These are phyloP conservation scores for Teinopalpus imperialis DNA, from an alignment of 2,888 invertebrate genomes.

Conservation along the genomic window DNA sequence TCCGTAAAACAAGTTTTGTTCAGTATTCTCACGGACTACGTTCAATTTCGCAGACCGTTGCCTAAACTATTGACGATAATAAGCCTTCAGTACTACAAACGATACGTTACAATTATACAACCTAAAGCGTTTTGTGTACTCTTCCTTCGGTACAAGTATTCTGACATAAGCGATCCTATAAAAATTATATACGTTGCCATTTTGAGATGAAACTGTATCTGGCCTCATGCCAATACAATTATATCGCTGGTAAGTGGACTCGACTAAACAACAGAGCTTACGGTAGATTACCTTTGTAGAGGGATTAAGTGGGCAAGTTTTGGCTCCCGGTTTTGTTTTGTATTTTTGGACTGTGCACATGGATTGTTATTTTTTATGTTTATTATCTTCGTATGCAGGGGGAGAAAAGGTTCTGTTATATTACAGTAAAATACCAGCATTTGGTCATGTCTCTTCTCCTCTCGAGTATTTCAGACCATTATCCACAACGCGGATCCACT, in stretches of 20 bases:
- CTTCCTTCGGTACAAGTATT: constrained; percentile 13
- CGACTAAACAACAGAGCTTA: constrained; percentile 34
- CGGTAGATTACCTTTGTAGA: constrained; percentile 35
- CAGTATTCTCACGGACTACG: too few relatives aligned
- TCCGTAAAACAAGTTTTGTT: too few relatives aligned
- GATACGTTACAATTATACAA: neutral
- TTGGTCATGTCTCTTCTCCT: too few relatives aligned
- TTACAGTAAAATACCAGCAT: too few relatives aligned
- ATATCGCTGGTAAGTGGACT: constrained; percentile 47
- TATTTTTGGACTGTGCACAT: constrained; percentile 22
- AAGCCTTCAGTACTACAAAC: too few relatives aligned
- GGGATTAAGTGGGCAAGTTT: constrained; percentile 33
- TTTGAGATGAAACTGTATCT: constrained; percentile 59
- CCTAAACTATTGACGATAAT: too few relatives aligned
- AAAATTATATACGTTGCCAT: constrained; percentile 69
- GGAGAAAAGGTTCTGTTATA: too few relatives aligned
- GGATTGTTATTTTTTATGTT: constrained; percentile 19
- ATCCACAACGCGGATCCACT: too few relatives aligned
- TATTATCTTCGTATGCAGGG: constrained; percentile 10
- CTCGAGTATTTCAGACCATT: too few relatives aligned
- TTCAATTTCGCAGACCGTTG: too few relatives aligned
- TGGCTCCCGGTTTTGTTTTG: constrained; percentile 26
- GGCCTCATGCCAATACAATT: constrained; percentile 47
- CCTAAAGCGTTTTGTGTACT: neutral
- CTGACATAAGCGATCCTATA: constrained; percentile 33